phyloP scores from a whole-genome alignment of 2,888 invertebrate species.

The Leptopilina myrica region DNA sequence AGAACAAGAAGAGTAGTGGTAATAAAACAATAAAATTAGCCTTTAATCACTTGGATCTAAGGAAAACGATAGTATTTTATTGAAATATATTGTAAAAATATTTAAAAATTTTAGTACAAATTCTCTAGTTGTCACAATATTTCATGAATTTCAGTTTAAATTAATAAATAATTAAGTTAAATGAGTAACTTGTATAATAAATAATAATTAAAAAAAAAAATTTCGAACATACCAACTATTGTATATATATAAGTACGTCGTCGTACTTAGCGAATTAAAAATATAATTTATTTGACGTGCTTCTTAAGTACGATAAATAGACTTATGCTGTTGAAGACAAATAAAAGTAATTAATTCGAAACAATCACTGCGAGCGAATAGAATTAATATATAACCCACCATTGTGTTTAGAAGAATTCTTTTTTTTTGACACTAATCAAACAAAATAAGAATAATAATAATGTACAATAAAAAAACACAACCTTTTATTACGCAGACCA shows the following conservation, averaged over 20 bases:
- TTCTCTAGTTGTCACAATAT: background rate
- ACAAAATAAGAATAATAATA: constrained; percentile 1
- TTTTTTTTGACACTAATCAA: constrained; percentile 2
- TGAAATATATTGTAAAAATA: too few relatives aligned
- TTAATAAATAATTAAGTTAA: constrained; percentile 20
- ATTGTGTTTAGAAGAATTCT: constrained; percentile 2
- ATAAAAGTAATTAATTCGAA: constrained; percentile 19
- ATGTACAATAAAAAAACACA: constrained; percentile 5
- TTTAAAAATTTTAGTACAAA: background rate
- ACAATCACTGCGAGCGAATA: constrained; percentile 33
- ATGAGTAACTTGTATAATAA: constrained; percentile 1
- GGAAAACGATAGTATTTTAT: too few relatives aligned
- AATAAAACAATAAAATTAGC: too few relatives aligned
- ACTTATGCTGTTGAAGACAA: constrained; percentile 14
- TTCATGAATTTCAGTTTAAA: constrained; percentile 6
- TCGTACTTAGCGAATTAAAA: constrained; percentile 19
- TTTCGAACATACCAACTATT: constrained; percentile 11
- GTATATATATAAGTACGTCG: constrained; percentile 32
- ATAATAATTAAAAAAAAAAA: background rate
- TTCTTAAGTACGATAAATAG: constrained; percentile 30
- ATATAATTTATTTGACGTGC: constrained; percentile 11
- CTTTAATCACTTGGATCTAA: too few relatives aligned
- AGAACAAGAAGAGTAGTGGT: too few relatives aligned
- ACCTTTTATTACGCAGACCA: constrained; percentile 30
- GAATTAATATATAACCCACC: constrained; percentile 2